Base-by-base conservation (phyloP, 2,888 invertebrate genomes). In the Caenorhabditis uteleia region DNA sequence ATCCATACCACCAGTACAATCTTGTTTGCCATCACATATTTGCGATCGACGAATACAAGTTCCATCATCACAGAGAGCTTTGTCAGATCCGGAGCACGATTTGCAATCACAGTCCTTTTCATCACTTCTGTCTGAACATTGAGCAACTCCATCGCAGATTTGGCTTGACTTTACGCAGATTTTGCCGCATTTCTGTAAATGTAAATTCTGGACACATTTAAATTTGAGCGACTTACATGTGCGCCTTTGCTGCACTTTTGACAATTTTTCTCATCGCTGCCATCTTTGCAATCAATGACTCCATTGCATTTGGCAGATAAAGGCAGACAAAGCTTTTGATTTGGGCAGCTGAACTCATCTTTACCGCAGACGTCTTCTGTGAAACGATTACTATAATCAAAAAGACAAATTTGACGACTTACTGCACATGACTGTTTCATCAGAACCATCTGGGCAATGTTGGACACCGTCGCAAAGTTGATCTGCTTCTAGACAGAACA, bases 1-100 rank as follows among this genome's bases (percentile, higher is more conserved):
- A 45, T 79, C 79, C 53, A 70, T 59, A 7, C 78, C 78, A 18
- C 64, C 67, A 10, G 62, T 47, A 48, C 79, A 80, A 56, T 79
- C 76, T 12, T 36, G 36, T 38, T 54, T 44, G 2, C 79, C 79
- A 51, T 79, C 73, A 55, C 79, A 79, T 39, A 80, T 65, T 20
- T 59, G 55, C 2, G 47, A 38, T 7, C 74, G 69, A 21, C 48
- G 40, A 36, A 79, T 58, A 47, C 79, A 78, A 3, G 75, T 72
- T 8, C 70, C 71, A 36, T 71, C 70, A 38, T 65, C 65, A 49
- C 79, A 79, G 6, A 79, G 60, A 14, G 72, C 74, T 18, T 53
- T 56, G 29, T 64, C 39, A 3, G 60, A 58, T 33, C 75, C 74
- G 23, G 77, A 74, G 58, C 79, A 79, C 16, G 60, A 43, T 44